These are phyloP conservation scores for Setipinna tenuifilis DNA, from an alignment of 2,797 vertebrate genomes.

Conservation along the genomic window DNA sequence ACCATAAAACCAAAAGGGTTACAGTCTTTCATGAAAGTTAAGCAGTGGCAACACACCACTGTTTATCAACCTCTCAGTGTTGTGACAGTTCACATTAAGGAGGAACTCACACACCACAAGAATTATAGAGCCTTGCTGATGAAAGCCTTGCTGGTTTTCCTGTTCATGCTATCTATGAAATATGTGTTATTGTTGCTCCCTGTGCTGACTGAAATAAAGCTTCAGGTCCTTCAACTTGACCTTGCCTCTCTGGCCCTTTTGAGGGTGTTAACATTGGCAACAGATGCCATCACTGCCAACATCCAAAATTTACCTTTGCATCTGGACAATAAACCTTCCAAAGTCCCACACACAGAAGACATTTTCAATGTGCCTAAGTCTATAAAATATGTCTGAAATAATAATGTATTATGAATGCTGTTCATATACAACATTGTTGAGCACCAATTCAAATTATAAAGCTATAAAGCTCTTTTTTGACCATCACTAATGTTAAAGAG, in stretches of 20 bases:
- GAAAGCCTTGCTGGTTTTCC: too few species aligned
- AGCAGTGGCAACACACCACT: background rate
- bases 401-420: background rate
- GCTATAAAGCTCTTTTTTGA: too few species aligned
- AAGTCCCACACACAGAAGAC: background rate
- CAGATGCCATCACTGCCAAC: background rate
- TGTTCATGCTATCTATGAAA: too few species aligned
- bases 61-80: background rate
- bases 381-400: background rate
- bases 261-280: too few species aligned
- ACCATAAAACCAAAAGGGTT: background rate
- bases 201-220: too few species aligned
- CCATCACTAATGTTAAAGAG: too few species aligned
- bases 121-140: background rate
- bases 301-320: background rate
- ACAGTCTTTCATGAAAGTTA: background rate
- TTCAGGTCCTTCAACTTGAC: too few species aligned
- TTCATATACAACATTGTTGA: too few species aligned
- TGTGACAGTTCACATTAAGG: background rate
- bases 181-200: too few species aligned
- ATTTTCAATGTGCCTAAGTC: background rate
- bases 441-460: too few species aligned
- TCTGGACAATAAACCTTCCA: background rate
- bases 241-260: too few species aligned
- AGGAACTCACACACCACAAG: background rate